A percentile compares a stretch with the other conserved stretches of the same genome.
Conservation (phyloP, 2,797 vertebrate genomes). For the Delichon dasypus region DNA sequence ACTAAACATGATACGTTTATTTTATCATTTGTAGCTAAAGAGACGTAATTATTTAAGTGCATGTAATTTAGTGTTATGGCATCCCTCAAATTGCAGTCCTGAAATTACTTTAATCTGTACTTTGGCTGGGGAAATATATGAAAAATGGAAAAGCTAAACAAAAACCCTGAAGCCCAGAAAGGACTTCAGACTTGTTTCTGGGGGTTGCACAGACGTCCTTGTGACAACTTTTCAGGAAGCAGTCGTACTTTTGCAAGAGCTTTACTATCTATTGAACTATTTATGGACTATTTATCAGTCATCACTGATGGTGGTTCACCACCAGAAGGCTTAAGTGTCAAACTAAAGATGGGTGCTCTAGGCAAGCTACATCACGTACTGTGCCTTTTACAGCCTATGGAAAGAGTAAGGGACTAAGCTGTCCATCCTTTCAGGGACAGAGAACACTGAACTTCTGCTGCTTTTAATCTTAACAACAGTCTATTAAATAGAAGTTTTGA, state of each 20-base stretch:
- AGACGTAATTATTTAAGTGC: slow-evolving; percentile 62
- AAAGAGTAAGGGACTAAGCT: background rate
- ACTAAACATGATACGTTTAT: slow-evolving; percentile 51
- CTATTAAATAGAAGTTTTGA: background rate
- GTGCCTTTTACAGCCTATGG: background rate
- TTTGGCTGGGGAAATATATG: slow-evolving; percentile 2
- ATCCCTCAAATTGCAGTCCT: slow-evolving; percentile 60
- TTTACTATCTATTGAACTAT: slow-evolving; percentile 1
- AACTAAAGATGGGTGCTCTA: background rate
- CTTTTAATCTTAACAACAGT: background rate
- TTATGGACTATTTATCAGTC: background rate
- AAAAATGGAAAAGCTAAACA: slow-evolving; percentile 14
- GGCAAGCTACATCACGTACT: background rate
- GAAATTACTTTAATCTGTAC: slow-evolving; percentile 64
- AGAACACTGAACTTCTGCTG: background rate
- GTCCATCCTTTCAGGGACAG: background rate
- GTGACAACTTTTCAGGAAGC: background rate
- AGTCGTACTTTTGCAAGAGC: background rate
- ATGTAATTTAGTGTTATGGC: slow-evolving; percentile 59
- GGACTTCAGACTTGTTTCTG: background rate
- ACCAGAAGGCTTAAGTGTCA: background rate
- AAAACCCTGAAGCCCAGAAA: background rate
- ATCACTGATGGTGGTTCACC: background rate
- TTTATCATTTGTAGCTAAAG: slow-evolving; percentile 62
- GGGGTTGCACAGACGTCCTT: background rate